Base-by-base conservation (phyloP, 2,888 invertebrate species). In the Dicyrtoma fusca region DNA sequence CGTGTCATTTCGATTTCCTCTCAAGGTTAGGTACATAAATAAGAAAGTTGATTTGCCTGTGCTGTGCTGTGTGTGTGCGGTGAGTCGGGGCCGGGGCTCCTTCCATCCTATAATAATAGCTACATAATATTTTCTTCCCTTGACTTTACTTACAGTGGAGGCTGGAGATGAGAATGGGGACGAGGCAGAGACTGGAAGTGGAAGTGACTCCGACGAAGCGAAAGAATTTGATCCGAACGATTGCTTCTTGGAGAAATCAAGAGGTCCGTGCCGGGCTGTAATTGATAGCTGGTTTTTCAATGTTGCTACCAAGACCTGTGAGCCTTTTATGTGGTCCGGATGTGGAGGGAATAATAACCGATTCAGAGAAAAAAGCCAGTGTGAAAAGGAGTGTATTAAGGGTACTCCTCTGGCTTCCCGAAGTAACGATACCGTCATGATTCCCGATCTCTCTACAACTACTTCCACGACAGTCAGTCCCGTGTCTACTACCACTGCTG, bases 261-360 rank as follows among this genome's bases (percentile, higher is more conserved):
- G 75, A 44, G 81, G 81, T 61, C 80, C 80, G n/a, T 81, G 81
- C 75, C 73, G 80, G 23, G 80, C 80, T 14, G 79, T 79, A 25
- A 81, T 83, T 71, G 80, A 81, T 8, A 77, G 81, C n/a, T 84
- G 81, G 81, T 83, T 77, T 76, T 84, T 82, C 81, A 82, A 84
- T 76, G 71, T 76, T 11, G 77, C 76, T 14, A 81, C 82, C 14
- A 81, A 82, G 34, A 75, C 78, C 25, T 84, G 84, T 76, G 82
- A 83, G 69, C 71, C 74, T 13, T 84, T 84, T 77, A 73, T 81
- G 19, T 84, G 82, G 77, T 83, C 84, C 19, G 84, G 84, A n/a
- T 84, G 84, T 78, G 78, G 78, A 42, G 78, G 80, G 57, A 81
- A 81, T 73, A 75, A 75, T 62, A 81, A 81, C 71, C 61, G 80